Evolutionary conservation across 2,113 vertebrate genomes (phyloP).

Genomic region (Ochotona princeps): DNA sequence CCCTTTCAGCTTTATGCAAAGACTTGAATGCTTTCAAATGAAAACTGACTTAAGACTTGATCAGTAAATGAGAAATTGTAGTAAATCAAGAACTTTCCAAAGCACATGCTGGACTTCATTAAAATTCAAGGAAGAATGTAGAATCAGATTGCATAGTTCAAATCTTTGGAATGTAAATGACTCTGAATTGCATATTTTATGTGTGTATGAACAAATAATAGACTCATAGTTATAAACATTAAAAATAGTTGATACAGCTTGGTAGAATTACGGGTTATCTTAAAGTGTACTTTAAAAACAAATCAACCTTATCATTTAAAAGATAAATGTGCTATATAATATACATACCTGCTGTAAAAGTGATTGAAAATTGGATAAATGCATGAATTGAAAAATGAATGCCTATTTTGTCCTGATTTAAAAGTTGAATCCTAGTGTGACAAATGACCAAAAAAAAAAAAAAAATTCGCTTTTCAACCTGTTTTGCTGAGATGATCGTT

Average conservation of each 20-base stretch:
- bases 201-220: not conserved
- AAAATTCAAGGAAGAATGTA: conserved; percentile 28
- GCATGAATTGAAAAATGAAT: not conserved
- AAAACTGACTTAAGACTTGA: conserved; percentile 28
- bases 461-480: not conserved
- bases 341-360: not conserved
- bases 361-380: not conserved
- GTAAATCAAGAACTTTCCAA: not conserved
- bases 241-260: conserved; percentile 18
- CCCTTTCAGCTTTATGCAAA: not conserved
- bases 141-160: not conserved
- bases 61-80: not conserved
- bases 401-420: not conserved
- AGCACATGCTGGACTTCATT: not conserved
- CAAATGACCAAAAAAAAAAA: conserved; percentile 5
- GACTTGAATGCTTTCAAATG: not conserved
- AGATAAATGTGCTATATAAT: not conserved
- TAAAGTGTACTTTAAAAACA: not conserved
- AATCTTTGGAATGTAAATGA: not conserved
- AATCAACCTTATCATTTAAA: not conserved
- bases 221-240: not conserved
- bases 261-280: not conserved
- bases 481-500: not conserved
- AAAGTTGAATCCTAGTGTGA: not conserved
- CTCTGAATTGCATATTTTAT: not conserved